Conservation (phyloP, 1,140 invertebrate genomes). For the Halyomorpha halys region DNA sequence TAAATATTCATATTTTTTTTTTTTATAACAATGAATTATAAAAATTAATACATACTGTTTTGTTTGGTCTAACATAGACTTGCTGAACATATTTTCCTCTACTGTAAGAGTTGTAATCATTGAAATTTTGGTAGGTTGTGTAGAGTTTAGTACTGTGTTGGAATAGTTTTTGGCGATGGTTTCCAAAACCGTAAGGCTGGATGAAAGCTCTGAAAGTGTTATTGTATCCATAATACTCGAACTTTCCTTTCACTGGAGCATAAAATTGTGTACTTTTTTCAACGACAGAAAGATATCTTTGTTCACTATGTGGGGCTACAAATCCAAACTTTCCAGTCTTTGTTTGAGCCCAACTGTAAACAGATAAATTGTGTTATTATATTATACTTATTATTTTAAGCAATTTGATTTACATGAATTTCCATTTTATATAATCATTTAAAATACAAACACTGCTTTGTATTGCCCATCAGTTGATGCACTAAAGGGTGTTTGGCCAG, state of each 20-base stretch:
- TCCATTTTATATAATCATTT: background rate
- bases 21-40: background rate
- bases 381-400: too few species aligned
- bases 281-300: conserved; percentile 46
- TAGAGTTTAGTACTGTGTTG: conserved; percentile 49
- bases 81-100: conserved; percentile 33
- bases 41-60: conserved; percentile 23
- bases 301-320: conserved; percentile 47
- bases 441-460: conserved; percentile 33
- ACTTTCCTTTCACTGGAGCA: conserved; percentile 39
- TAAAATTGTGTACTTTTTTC: conserved; percentile 45
- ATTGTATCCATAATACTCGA: conserved; percentile 38
- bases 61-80: conserved; percentile 34
- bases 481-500: conserved; percentile 31
- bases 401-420: background rate
- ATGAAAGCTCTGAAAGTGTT: conserved; percentile 38
- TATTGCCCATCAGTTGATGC: conserved; percentile 38
- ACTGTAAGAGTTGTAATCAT: conserved; percentile 39
- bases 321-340: conserved; percentile 49
- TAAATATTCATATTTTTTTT: too few species aligned
- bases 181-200: conserved; percentile 34
- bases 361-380: conserved; percentile 5
- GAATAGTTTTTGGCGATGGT: conserved; percentile 35
- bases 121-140: conserved; percentile 43
- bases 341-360: conserved; percentile 36